phyloP scores from a whole-genome alignment of 2,113 vertebrate genomes.

The Xyrauchen texanus region DNA sequence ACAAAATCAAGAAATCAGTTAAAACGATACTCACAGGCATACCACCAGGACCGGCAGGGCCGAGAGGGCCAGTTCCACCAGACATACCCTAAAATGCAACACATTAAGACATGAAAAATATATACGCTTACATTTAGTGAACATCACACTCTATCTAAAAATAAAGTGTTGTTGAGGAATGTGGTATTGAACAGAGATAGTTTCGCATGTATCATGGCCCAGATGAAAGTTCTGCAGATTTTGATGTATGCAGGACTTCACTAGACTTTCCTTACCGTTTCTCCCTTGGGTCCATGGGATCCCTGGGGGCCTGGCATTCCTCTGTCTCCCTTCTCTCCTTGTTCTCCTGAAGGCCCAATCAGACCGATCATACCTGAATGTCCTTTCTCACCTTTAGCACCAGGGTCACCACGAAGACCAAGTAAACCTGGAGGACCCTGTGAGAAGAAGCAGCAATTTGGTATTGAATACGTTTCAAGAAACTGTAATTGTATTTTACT shows the following conservation, averaged over 20 bases:
- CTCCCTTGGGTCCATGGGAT: conserved; percentile 81
- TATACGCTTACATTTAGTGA: too few species aligned
- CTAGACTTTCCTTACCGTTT: conserved; percentile 66
- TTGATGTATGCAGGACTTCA: not conserved
- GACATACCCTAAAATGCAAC: conserved; percentile 76
- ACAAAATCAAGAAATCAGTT: not conserved
- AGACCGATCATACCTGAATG: conserved; percentile 87
- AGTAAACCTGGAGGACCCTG: conserved; percentile 87
- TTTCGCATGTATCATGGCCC: too few species aligned
- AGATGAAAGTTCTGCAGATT: not conserved
- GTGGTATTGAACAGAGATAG: too few species aligned
- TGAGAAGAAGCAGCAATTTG: not conserved
- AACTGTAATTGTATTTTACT: too few species aligned
- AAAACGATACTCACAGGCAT: conserved; percentile 78
- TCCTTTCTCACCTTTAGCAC: conserved; percentile 89
- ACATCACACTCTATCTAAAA: too few species aligned
- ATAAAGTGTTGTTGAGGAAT: too few species aligned
- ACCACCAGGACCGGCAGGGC: conserved; percentile 83
- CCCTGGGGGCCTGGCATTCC: conserved; percentile 85
- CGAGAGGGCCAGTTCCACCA: conserved; percentile 82
- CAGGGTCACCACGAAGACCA: conserved; percentile 83
- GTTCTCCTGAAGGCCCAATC: conserved; percentile 87
- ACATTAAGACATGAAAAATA: not conserved
- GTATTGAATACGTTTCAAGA: not conserved
- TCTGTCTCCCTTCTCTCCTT: conserved; percentile 90